These are phyloP conservation scores for Triplophysa dalaica DNA, from an alignment of 2,113 vertebrate genomes.

Conservation along the genomic window DNA sequence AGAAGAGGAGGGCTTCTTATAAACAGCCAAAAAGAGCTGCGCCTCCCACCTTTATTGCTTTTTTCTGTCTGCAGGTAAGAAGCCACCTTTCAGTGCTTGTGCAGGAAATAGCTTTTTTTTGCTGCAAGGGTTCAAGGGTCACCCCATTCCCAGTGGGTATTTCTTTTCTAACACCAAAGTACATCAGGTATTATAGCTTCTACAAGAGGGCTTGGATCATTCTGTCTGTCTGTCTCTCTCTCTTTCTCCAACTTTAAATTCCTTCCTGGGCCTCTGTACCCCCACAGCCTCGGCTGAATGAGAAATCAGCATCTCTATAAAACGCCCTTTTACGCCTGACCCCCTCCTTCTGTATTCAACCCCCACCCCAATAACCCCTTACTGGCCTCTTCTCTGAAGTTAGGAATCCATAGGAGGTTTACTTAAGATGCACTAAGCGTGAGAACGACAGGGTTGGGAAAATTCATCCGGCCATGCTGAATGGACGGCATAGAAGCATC, in stretches of 20 bases:
- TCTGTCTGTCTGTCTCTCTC: conserved; percentile 34
- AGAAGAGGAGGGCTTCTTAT: conserved; percentile 65
- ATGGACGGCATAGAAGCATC: conserved; percentile 54
- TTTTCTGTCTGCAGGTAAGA: conserved; percentile 66
- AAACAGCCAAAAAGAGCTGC: conserved; percentile 62
- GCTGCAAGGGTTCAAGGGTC: conserved; percentile 82
- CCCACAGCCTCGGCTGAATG: conserved; percentile 68
- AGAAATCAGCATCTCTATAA: conserved; percentile 80
- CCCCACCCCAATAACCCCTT: conserved; percentile 31
- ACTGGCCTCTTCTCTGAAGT: conserved; percentile 64
- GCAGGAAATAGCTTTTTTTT: conserved; percentile 58
- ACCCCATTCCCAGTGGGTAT: conserved; percentile 85
- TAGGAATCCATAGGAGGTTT: conserved; percentile 73
- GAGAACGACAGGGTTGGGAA: conserved; percentile 68
- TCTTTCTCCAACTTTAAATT: conserved; percentile 58
- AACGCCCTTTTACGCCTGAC: conserved; percentile 61
- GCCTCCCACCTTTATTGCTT: conserved; percentile 42
- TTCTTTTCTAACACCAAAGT: conserved; percentile 79
- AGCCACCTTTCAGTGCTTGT: conserved; percentile 54
- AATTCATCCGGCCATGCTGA: conserved; percentile 64
- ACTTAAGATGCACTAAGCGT: conserved; percentile 71
- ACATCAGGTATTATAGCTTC: conserved; percentile 76
- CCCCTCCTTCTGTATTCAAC: conserved; percentile 33
- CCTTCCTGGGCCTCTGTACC: conserved; percentile 66
- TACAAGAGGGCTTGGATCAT: conserved; percentile 59